Base-by-base conservation (phyloP, 2,113 vertebrate genomes). In the Stomatorhinus ivindoensis region DNA sequence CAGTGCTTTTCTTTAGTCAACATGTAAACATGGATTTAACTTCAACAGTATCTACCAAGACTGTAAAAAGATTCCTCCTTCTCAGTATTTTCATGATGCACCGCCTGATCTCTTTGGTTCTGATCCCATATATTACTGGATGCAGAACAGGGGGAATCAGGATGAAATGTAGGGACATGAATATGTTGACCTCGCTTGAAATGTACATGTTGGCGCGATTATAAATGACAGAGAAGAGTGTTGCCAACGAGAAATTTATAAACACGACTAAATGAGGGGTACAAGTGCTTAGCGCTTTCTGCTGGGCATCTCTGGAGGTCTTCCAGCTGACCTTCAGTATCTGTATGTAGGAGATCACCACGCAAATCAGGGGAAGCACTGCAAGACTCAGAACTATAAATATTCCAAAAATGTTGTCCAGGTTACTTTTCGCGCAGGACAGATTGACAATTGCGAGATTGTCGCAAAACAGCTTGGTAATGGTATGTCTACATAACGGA, bases 401-500 rank as follows among this genome's bases (percentile, higher is more conserved):
- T 42, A 94, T 53, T 31, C 93, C 93, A 88, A 90, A 93, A 1
- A 92, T 5, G 51, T 94, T 90, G 11, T 39, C 89, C 21, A 90
- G 5, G 15, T 84, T 48, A 90, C 89, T 91, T 47, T 88, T 90
- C 0, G 91, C 88, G 89, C 94, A 95, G 0, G 93, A 91, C 21
- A 95, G 91, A 44, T 92, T 94, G 9, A 94, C 92, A 8, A 95
- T 21, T 0, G 91, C 90, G 87, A 92, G 85, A 48, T 94, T 94
- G 44, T 93, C 93, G 90, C 94, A 95, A 88, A 94, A 94, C 9
- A 95, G 55, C 87, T 93, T 95, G 50, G 89, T 85, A 31, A 93
- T 89, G 21, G 31, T 92, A 10, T 91, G 87, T 21, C 90, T 84
- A 73, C 92, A 94, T 61, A 93, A 1, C 4, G 93, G 91, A 24